phyloP scores from a whole-genome alignment of 2,113 vertebrate species.

The Fukomys damarensis region DNA sequence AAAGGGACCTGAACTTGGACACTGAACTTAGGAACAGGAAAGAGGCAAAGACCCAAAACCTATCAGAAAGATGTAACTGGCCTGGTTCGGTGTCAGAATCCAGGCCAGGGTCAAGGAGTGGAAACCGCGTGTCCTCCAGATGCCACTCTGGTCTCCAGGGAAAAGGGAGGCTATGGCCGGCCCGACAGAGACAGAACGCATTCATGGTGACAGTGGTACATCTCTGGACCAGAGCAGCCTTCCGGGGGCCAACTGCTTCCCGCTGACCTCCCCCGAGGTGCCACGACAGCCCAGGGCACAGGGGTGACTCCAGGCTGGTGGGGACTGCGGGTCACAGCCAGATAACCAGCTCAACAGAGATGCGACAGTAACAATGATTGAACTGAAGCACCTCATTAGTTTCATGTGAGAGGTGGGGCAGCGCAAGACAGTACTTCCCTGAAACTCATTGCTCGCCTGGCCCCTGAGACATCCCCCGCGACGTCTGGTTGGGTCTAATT shows the following conservation, averaged over 20 bases:
- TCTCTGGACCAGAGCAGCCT: not conserved
- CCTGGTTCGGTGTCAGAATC: rapidly evolving
- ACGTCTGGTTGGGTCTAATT: slow-evolving; percentile 86
- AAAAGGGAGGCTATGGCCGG: rapidly evolving
- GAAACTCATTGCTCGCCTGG: slow-evolving; percentile 85
- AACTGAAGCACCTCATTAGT: slow-evolving; percentile 87
- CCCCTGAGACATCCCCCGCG: slow-evolving; percentile 77
- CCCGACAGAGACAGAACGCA: rapidly evolving
- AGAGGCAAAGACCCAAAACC: not conserved
- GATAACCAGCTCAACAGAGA: slow-evolving; percentile 86
- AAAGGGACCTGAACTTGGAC: not conserved
- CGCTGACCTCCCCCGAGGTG: not conserved
- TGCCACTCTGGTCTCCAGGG: not conserved
- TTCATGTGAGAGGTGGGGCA: slow-evolving; percentile 86
- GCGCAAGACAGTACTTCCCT: slow-evolving; percentile 77
- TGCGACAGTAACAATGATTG: slow-evolving; percentile 84
- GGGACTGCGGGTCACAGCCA: slow-evolving; percentile 76
- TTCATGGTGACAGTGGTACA: not conserved
- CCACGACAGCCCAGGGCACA: not conserved
- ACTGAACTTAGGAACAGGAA: not conserved
- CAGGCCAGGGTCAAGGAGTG: rapidly evolving
- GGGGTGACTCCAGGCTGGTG: slow-evolving; percentile 12
- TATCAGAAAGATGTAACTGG: not conserved
- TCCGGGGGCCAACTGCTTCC: rapidly evolving
- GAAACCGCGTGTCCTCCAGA: rapidly evolving